Percentiles rank a stretch among this genome's conserved stretches.
Conservation (phyloP, 2,888 invertebrate species). For the Lycocerus yunnanus region DNA sequence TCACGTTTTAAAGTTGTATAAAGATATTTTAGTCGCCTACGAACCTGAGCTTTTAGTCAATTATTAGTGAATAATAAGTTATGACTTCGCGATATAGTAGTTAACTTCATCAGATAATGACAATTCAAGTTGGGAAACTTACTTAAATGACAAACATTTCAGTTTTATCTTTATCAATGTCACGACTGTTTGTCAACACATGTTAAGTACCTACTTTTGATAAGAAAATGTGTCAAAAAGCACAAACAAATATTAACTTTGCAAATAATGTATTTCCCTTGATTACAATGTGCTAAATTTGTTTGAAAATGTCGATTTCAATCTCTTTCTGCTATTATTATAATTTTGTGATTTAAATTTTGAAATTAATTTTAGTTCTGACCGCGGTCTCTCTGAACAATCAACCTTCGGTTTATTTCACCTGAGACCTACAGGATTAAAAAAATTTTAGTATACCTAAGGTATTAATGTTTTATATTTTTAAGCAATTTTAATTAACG, state of each 20-base stretch:
- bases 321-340: not conserved
- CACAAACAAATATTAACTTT: conserved; percentile 1
- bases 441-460: not conserved
- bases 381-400: not conserved
- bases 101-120: conserved; percentile 14
- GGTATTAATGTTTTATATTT: not conserved
- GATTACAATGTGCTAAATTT: not conserved
- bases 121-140: conserved; percentile 13
- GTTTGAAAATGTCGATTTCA: not conserved
- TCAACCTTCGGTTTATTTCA: not conserved
- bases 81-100: not conserved
- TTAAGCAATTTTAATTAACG: not conserved
- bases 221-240: conserved; percentile 9
- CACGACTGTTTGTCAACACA: conserved; percentile 8
- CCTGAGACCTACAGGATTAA: not conserved
- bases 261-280: not conserved
- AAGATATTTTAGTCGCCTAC: not conserved
- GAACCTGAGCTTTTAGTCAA: not conserved
- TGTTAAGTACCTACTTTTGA: conserved; percentile 3
- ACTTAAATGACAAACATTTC: conserved; percentile 16
- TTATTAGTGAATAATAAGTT: not conserved
- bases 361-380: not conserved
- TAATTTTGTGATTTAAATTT: not conserved
- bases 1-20: not conserved
- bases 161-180: conserved; percentile 18